Conservation (phyloP, 2,888 invertebrate species). For the Coelinius sp. region DNA sequence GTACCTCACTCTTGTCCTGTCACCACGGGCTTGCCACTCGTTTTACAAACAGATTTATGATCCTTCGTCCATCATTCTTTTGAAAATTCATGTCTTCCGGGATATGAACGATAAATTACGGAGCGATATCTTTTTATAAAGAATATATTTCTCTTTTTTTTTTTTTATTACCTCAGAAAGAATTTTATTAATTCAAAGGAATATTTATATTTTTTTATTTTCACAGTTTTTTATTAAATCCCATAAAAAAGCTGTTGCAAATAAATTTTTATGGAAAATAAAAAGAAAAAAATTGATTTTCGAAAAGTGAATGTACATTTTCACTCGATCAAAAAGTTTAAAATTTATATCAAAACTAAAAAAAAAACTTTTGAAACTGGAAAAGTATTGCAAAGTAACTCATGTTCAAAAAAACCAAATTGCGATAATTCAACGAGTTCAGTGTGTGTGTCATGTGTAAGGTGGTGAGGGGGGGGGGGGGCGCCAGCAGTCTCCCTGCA, state of each 20-base stretch:
- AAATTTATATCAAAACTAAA: conserved; percentile 1
- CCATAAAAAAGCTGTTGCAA: too few relatives aligned
- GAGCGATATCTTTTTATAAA: neutral
- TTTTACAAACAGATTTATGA: conserved; percentile 28
- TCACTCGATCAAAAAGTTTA: conserved; percentile 1
- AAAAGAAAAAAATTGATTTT: too few relatives aligned
- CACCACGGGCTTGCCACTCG: conserved; percentile 14
- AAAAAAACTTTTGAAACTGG: neutral
- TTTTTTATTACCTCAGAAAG: neutral
- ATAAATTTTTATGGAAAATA: too few relatives aligned
- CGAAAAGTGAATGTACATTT: too few relatives aligned
- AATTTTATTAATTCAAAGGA: too few relatives aligned
- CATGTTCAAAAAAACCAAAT: conserved; percentile 52
- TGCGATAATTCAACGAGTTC: conserved; percentile 53
- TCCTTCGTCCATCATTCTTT: conserved; percentile 9
- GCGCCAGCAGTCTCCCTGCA: conserved; percentile 12
- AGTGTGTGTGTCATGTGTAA: conserved; percentile 37
- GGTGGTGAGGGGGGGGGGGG: conserved; percentile 20
- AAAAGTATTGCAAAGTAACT: neutral
- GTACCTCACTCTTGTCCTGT: conserved; percentile 11
- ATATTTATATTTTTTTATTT: too few relatives aligned
- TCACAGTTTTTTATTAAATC: too few relatives aligned
- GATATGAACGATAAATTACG: conserved; percentile 25
- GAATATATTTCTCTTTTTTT: neutral
- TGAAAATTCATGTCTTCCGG: conserved; percentile 6